Base-by-base conservation (phyloP, 2,797 vertebrate species). In the Channallabes apus region DNA sequence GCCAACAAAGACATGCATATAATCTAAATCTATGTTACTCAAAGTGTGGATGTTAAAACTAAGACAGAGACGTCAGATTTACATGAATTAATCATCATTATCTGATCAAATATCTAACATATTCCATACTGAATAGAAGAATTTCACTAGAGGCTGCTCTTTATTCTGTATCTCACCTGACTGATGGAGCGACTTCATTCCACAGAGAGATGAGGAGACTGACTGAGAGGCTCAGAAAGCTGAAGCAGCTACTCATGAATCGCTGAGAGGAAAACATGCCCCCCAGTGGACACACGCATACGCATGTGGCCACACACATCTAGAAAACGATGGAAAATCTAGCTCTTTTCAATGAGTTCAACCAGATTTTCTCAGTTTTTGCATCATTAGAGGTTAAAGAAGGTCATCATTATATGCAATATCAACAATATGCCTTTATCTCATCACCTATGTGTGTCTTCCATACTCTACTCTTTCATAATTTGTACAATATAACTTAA, bases 171-270 rank as follows among this genome's bases (percentile, higher is more conserved):
- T 81, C 93, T 92, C 87, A 95, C 95, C 93, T 88, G 73, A 82
- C 65, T 87, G 89, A 61, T 83, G 87, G 82, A 79, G 80, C 67
- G 69, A 68, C 68, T 80, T 88, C 80, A 88, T 88, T 87, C 90
- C 86, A 86, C 65, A 51, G 20, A 80, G 89, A 90, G 89, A 91
- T 91, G 93, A 18, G 32, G 77, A 72, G 85, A 76, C 58, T 59
- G 79, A 83, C 92, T 94, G 94, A 85, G 93, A 91, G 90, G 91
- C 92, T 90, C 77, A 89, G 84, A 22, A 73, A 73, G 84, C 86
- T 82, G 86, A 35, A 87, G 86, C 82, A 41, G 3, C 69, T 84
- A 4, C 69, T 84, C 83, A 46, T 78, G 59, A 67, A 86, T 68
- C 61, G 81, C 88, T 82, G 86, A 87, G 89, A 59, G 17, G 71